These are phyloP conservation scores for Eupelmus urozonus DNA, from an alignment of 2,888 invertebrate genomes.

Conservation along the genomic window DNA sequence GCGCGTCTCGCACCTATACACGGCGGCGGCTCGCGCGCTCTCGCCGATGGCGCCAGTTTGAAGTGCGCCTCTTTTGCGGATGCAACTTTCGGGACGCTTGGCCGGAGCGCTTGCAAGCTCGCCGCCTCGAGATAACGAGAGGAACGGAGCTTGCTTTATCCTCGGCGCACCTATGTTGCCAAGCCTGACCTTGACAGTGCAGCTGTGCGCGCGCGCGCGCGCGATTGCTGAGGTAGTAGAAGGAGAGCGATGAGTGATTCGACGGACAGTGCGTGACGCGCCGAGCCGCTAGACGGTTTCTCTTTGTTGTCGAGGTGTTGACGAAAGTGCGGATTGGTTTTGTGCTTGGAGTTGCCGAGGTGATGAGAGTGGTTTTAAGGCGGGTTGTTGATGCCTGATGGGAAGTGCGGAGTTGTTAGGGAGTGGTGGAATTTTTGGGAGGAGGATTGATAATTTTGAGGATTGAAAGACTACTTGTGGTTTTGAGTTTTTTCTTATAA, in stretches of 20 bases:
- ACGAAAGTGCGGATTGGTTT: not conserved
- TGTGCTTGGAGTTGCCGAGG: not conserved
- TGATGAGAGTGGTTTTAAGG: too few relatives aligned
- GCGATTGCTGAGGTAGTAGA: not conserved
- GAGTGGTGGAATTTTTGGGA: not conserved
- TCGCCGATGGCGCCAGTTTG: constrained; percentile 76
- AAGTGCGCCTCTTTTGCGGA: constrained; percentile 75
- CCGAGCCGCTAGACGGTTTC: not conserved
- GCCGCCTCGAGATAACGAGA: not conserved
- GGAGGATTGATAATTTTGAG: not conserved
- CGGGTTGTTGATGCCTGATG: too few relatives aligned
- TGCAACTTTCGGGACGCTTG: constrained; percentile 65
- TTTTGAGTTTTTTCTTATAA: too few relatives aligned
- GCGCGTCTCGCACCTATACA: constrained; percentile 19
- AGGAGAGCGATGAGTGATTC: not conserved
- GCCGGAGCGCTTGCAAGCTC: constrained; percentile 29
- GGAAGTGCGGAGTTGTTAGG: too few relatives aligned
- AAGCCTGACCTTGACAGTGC: constrained; percentile 22
- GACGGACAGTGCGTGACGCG: not conserved
- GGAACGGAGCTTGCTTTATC: too few relatives aligned
- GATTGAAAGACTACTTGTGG: too few relatives aligned
- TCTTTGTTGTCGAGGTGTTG: not conserved
- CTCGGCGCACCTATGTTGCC: too few relatives aligned
- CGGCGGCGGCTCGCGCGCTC: constrained; percentile 1
- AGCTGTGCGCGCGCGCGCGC: not conserved